Conservation (phyloP, 2,113 vertebrate species). For the Ctenodactylus gundi region DNA sequence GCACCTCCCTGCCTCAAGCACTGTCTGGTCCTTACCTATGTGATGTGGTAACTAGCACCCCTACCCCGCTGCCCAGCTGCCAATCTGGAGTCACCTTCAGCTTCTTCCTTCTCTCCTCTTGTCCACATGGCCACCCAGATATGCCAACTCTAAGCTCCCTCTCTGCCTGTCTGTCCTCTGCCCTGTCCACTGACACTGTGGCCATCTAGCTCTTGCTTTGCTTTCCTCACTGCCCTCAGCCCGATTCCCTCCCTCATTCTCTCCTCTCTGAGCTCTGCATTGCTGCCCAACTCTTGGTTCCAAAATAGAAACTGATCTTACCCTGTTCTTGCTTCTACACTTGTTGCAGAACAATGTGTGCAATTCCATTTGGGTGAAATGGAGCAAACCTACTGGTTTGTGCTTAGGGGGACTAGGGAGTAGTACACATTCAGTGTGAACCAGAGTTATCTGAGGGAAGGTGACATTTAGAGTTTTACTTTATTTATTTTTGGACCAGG, state of each 20-base stretch:
- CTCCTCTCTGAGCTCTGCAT: neutral
- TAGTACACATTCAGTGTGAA: neutral
- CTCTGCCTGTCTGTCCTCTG: neutral
- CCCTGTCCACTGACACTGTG: neutral
- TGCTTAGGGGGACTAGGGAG: neutral
- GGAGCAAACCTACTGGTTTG: neutral
- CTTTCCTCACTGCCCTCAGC: neutral
- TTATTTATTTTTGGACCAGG: neutral
- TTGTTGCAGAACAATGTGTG: neutral
- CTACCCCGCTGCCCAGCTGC: neutral
- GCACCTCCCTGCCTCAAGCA: neutral
- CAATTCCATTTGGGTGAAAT: neutral
- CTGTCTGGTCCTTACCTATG: neutral
- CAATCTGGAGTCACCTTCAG: neutral
- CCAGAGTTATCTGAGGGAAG: neutral
- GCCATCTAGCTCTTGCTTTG: neutral
- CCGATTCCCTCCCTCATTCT: neutral
- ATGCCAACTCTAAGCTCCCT: neutral
- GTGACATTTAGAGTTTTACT: neutral
- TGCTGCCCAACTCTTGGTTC: neutral
- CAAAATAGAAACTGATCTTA: neutral
- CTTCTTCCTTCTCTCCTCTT: neutral
- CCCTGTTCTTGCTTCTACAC: neutral
- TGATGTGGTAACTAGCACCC: neutral
- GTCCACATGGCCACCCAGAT: neutral